Percentiles rank a stretch among this genome's conserved stretches.
These are phyloP conservation scores for Typhlomys cinereus DNA, from an alignment of 2,113 vertebrate genomes.

Conservation along the genomic window DNA sequence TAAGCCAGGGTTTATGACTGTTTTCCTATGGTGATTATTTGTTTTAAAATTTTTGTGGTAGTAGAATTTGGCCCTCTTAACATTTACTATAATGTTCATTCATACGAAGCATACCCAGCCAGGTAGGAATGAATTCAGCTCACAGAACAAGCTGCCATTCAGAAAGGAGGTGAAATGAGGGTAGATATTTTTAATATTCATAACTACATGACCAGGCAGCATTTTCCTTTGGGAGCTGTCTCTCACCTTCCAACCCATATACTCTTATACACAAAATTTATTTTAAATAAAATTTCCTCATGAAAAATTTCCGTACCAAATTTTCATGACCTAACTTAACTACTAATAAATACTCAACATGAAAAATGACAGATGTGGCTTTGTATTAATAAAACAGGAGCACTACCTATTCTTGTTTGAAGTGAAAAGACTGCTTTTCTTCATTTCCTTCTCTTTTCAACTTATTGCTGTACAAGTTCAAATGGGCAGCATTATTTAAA, in stretches of 20 bases:
- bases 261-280: slow-evolving; percentile 8
- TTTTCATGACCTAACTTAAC: slow-evolving; percentile 29
- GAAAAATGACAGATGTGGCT: slow-evolving; percentile 9
- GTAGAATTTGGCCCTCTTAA: slow-evolving; percentile 63
- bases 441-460: not conserved
- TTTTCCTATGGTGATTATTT: slow-evolving; percentile 70
- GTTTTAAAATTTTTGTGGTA: slow-evolving; percentile 66
- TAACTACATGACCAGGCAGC: not conserved
- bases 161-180: slow-evolving; percentile 61
- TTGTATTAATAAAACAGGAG: not conserved
- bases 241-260: not conserved
- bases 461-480: not conserved
- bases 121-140: slow-evolving; percentile 32
- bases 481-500: not conserved
- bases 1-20: slow-evolving; percentile 55
- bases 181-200: slow-evolving; percentile 26
- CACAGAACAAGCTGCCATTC: slow-evolving; percentile 43
- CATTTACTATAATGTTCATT: slow-evolving; percentile 67
- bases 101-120: slow-evolving; percentile 53
- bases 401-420: not conserved
- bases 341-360: slow-evolving; percentile 51
- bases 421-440: slow-evolving; percentile 6
- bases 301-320: slow-evolving; percentile 28
- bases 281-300: slow-evolving; percentile 50
- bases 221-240: not conserved